These are phyloP conservation scores for Pseudeuparius sepicola DNA, from an alignment of 2,888 invertebrate species.

Conservation along the genomic window DNA sequence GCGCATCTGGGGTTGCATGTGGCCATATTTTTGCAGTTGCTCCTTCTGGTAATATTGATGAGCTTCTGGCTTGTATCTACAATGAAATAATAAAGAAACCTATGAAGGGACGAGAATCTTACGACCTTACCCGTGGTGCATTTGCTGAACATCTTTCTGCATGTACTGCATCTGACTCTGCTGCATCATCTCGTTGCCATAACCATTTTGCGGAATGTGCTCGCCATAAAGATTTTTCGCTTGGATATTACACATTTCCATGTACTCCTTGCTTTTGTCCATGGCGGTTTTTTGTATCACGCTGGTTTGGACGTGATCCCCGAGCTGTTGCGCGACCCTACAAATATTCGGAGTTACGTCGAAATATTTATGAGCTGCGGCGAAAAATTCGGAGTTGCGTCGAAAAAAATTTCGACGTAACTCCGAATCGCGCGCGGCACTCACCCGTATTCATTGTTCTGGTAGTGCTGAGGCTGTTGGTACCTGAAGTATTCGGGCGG, in stretches of 20 bases:
- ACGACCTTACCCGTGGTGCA: constrained; percentile 25
- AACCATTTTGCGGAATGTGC: no score
- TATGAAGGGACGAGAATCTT: constrained; percentile 1
- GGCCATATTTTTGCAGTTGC: constrained; percentile 20
- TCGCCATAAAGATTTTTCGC: no score
- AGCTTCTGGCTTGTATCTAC: constrained; percentile 29
- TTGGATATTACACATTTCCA: constrained; percentile 36
- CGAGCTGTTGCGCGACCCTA: no score
- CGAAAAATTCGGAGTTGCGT: no score
- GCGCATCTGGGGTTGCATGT: constrained; percentile 20
- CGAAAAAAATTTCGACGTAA: no score
- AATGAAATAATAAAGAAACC: constrained; percentile 4
- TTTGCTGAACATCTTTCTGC: constrained; percentile 29
- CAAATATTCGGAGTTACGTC: no score
- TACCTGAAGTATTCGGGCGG: constrained; percentile 30
- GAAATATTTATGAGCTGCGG: no score
- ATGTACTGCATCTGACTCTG: no score
- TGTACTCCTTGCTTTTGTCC: constrained; percentile 34
- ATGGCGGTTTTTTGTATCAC: constrained; percentile 32
- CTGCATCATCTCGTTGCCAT: no score
- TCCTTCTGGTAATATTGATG: constrained; percentile 31
- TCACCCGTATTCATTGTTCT: no score
- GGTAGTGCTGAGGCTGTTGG: constrained; percentile 28
- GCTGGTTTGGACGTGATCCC: constrained; percentile 24
- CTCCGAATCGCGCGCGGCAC: no score